Conservation (phyloP, 2,113 vertebrate genomes). For the Phaetusa simplex region DNA sequence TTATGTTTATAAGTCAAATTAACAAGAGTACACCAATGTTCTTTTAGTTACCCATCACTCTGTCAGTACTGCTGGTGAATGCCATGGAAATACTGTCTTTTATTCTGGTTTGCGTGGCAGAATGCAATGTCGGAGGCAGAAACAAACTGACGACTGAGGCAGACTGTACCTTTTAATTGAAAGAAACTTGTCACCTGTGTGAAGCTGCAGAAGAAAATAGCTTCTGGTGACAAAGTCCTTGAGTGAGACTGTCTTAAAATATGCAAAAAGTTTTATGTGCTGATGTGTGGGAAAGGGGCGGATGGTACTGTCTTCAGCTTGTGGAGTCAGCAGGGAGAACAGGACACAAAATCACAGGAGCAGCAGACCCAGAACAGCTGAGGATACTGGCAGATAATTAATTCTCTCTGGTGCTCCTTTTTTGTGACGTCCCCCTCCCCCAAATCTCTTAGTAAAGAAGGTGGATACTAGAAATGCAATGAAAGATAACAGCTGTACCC, state of each 20-base stretch:
- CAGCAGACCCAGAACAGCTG: not conserved
- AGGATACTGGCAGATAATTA: not conserved
- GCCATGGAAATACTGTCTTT: not conserved
- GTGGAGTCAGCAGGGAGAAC: not conserved
- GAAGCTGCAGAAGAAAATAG: not conserved
- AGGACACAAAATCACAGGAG: not conserved
- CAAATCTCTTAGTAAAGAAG: not conserved
- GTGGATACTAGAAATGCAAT: not conserved
- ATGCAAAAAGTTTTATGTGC: not conserved
- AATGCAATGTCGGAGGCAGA: not conserved
- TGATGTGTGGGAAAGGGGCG: not conserved
- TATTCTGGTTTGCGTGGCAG: not conserved
- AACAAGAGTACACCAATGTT: not conserved
- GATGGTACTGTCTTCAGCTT: not conserved
- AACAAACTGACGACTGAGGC: not conserved
- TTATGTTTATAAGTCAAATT: slow-evolving; percentile 1
- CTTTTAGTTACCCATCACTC: not conserved
- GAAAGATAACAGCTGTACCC: not conserved
- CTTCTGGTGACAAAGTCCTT: not conserved
- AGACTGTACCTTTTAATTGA: not conserved
- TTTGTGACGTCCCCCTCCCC: not conserved
- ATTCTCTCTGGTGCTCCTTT: not conserved
- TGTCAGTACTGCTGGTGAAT: not conserved
- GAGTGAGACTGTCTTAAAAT: not conserved
- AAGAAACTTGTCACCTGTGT: not conserved